Base-by-base conservation (phyloP, 2,113 vertebrate species). In the Sterna hirundo region DNA sequence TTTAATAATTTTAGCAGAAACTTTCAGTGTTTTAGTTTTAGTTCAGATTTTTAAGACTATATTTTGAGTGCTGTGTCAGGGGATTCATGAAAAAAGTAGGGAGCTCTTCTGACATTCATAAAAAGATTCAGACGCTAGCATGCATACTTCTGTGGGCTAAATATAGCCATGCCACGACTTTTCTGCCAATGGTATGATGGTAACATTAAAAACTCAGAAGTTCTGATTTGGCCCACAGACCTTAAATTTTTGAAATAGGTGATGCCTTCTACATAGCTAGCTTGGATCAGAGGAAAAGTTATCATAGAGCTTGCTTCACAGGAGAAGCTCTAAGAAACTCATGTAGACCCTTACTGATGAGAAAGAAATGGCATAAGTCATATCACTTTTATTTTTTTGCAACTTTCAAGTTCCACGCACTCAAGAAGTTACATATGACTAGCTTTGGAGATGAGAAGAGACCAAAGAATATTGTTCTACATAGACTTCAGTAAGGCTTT, bases 1-100 rank as follows among this genome's bases (percentile, higher is more conserved):
- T 88, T 96, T 93, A 97, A 94, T 70, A 84, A 79, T 85, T 79
- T 93, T 74, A 83, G 25, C 1, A 23, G 49, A 94, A 96, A 97
- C 47, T 82, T 89, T 38, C 47, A 80, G 13, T 65, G 27, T 15
- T 91, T 93, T 85, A 93, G 27, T 80, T 91, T 66, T 79, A 93
- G n/a, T 26, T 89, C 46, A 82, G 34, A 80, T 58, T 91, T 75
- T 82, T 58, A 85, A 76, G 66, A 38, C 40, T 58, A 2, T 54
- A 64, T 78, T 91, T 86, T 76, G 30, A 83, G 12, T 79, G 27
- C 32, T 66, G 9, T 87, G 40, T 84, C 14, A 22, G 22, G 20
- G 11, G 10, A 79, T 87, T 68, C 3, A 70, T 40, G 74, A 76
- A 66, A 79, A 83, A 69, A 40, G 26, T 15, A 64, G 20, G 21